Conservation (phyloP, 2,888 invertebrate genomes). For the Pyrgus malvae region DNA sequence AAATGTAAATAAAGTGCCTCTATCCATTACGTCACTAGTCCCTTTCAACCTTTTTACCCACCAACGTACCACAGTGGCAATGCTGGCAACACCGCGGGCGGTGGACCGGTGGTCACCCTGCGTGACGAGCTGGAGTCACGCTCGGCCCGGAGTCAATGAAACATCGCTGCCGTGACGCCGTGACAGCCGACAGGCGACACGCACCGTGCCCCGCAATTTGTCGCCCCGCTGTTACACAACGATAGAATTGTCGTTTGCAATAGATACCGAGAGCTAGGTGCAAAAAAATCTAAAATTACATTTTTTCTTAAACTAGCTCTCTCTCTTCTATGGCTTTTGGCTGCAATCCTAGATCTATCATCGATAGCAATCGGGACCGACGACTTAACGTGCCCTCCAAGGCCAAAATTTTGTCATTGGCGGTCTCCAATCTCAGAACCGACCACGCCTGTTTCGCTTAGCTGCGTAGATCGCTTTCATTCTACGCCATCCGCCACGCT, state of each 20-base stretch:
- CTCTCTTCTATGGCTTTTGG: too few species aligned
- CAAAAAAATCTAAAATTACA: not conserved
- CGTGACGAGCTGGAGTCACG: conserved; percentile 34
- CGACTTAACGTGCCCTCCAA: too few species aligned
- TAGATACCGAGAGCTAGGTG: conserved; percentile 16
- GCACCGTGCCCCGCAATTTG: conserved; percentile 70
- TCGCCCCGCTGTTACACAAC: conserved; percentile 63
- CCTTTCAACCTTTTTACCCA: not conserved
- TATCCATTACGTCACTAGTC: too few species aligned
- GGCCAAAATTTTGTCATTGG: too few species aligned
- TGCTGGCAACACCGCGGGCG: conserved; percentile 24
- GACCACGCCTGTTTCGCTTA: too few species aligned
- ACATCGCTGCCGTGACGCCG: conserved; percentile 40
- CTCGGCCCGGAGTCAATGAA: conserved; percentile 47
- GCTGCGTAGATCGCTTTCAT: too few species aligned
- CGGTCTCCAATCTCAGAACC: too few species aligned
- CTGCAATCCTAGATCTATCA: too few species aligned
- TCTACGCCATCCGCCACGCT: too few species aligned
- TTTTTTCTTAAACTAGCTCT: conserved; percentile 32
- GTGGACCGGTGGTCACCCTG: conserved; percentile 27
- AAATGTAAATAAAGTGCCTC: too few species aligned
- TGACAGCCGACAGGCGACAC: conserved; percentile 58
- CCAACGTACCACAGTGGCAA: not conserved
- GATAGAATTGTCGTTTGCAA: conserved; percentile 61
- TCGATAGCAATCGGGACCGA: too few species aligned